Conservation (phyloP, 2,888 invertebrate genomes). For the Drosophila subsilvestris region DNA sequence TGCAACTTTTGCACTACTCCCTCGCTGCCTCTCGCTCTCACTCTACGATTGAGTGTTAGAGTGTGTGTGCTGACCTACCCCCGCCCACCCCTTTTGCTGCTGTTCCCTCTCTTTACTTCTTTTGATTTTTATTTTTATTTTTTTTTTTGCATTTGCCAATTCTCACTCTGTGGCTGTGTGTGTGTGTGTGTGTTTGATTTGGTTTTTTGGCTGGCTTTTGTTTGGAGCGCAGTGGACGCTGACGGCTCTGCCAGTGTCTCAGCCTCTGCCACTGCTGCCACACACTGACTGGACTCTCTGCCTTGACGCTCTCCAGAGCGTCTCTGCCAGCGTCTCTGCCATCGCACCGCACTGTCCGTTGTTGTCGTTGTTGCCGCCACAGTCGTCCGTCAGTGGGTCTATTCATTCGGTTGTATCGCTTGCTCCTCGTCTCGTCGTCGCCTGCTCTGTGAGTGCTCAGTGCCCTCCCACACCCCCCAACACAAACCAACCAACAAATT, state of each 20-base stretch:
- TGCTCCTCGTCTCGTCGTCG: slow-evolving; percentile 81
- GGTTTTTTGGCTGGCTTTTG: slow-evolving; percentile 73
- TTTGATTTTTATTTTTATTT: slow-evolving; percentile 35
- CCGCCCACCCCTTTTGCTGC: slow-evolving; percentile 3
- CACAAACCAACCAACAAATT: slow-evolving; percentile 19
- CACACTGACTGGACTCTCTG: slow-evolving; percentile 21
- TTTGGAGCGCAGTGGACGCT: slow-evolving; percentile 69
- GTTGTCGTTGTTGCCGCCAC: slow-evolving; percentile 40
- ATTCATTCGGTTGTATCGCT: slow-evolving; percentile 80
- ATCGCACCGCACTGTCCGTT: slow-evolving; percentile 22
- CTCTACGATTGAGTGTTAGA: slow-evolving; percentile 25
- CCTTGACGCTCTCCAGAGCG: slow-evolving; percentile 7
- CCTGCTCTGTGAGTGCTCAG: slow-evolving; percentile 75
- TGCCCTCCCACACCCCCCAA: not conserved
- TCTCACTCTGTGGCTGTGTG: slow-evolving; percentile 17
- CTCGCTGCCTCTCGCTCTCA: slow-evolving; percentile 18
- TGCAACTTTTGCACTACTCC: slow-evolving; percentile 43
- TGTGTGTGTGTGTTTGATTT: slow-evolving; percentile 17
- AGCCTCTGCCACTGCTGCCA: slow-evolving; percentile 21
- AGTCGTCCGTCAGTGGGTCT: slow-evolving; percentile 50
- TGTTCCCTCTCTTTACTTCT: slow-evolving; percentile 68
- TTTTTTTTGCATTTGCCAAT: slow-evolving; percentile 13
- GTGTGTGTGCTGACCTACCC: slow-evolving; percentile 21
- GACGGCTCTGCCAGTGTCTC: slow-evolving; percentile 1
- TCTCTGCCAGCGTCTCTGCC: slow-evolving; percentile 40